phyloP scores from a whole-genome alignment of 2,797 vertebrate species.

The Emydoidea blandingii region DNA sequence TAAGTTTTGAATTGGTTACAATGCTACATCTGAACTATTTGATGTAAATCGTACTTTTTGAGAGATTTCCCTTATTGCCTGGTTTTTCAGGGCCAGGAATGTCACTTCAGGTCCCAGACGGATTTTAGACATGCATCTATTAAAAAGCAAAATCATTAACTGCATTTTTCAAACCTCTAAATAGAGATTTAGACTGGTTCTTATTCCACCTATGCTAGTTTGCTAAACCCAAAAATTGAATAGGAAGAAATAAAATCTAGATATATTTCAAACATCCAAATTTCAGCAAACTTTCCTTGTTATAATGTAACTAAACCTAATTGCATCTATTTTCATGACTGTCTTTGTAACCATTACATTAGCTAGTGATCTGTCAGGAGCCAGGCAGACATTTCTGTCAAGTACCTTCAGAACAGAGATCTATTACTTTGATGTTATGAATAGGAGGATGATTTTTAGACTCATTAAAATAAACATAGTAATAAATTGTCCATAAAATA shows the following conservation, averaged over 20 bases:
- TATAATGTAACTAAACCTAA: neutral
- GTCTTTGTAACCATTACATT: neutral
- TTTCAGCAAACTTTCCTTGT: neutral
- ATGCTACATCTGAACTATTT: neutral
- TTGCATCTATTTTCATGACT: neutral
- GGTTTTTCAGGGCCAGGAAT: neutral
- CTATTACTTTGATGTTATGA: constrained; percentile 30
- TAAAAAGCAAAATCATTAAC: neutral
- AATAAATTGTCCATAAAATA: neutral
- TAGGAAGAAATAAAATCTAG: constrained; percentile 3
- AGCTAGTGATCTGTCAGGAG: neutral
- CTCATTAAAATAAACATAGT: constrained; percentile 31
- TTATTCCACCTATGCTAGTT: constrained; percentile 7
- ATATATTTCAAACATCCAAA: neutral
- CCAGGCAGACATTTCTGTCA: constrained; percentile 6
- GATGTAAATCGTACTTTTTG: neutral
- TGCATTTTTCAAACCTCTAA: constrained; percentile 13
- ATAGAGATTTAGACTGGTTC: neutral
- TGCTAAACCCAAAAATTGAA: constrained; percentile 6
- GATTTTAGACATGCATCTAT: neutral
- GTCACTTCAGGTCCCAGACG: neutral
- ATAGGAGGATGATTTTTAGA: constrained; percentile 49
- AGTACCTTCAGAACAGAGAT: neutral
- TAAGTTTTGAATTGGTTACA: neutral
- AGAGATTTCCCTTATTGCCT: neutral